Evolutionary conservation across 1,140 invertebrate species (phyloP).

Genomic region (Zaprionus inermis): DNA sequence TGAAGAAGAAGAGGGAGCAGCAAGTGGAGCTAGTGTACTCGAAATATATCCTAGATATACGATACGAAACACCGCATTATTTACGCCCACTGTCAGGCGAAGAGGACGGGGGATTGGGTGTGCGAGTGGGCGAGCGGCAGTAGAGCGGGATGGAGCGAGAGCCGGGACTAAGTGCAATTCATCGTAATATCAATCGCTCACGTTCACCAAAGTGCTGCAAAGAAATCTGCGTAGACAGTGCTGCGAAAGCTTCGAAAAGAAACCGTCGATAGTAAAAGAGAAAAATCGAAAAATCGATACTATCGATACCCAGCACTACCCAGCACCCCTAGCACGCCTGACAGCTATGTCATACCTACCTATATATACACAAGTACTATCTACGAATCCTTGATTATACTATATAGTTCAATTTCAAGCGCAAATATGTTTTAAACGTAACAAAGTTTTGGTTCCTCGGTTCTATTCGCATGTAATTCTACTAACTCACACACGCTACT

Average conservation of each 20-base stretch:
- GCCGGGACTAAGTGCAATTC: conserved; percentile 61
- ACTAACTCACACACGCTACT: conserved; percentile 25
- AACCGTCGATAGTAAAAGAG: no score
- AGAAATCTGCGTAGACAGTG: no score
- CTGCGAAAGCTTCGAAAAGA: no score
- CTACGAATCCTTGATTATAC: conserved; percentile 16
- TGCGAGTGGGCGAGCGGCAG: no score
- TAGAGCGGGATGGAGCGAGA: background rate
- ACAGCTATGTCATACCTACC: background rate
- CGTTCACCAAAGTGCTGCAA: no score
- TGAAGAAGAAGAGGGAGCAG: background rate
- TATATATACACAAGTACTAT: conserved; percentile 13
- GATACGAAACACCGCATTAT: background rate
- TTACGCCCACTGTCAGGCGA: no score
- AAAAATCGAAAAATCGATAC: no score
- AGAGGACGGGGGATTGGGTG: no score
- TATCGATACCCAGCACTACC: no score
- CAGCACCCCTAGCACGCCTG: background rate
- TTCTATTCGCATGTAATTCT: conserved; percentile 38
- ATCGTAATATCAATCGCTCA: conserved; percentile 10
- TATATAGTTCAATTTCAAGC: conserved; percentile 47
- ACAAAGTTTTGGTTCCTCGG: conserved; percentile 53
- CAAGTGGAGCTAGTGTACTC: background rate
- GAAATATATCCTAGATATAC: conserved; percentile 32
- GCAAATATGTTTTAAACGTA: conserved; percentile 45